These are phyloP conservation scores for Vulpes ferrilata DNA, from an alignment of 2,113 vertebrate species.

Conservation along the genomic window DNA sequence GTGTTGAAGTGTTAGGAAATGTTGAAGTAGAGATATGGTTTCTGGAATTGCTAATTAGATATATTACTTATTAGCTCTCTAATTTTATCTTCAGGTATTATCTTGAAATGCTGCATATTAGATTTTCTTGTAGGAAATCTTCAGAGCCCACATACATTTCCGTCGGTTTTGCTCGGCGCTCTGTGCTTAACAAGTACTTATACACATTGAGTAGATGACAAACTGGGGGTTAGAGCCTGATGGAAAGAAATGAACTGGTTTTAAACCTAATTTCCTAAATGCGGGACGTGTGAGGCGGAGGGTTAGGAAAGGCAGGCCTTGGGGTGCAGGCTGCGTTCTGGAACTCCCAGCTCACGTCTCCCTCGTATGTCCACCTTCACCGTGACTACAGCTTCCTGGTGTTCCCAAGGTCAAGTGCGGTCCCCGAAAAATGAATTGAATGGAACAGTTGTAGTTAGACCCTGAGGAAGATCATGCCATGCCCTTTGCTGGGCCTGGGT, in stretches of 20 bases:
- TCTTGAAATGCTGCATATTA: not conserved
- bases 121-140: not conserved
- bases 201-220: not conserved
- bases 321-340: too few species aligned
- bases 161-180: not conserved
- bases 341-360: too few species aligned
- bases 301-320: not conserved
- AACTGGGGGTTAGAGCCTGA: not conserved
- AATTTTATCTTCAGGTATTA: not conserved
- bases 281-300: not conserved
- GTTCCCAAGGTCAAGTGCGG: not conserved
- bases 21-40: not conserved
- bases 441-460: not conserved
- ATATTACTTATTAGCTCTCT: not conserved
- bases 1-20: not conserved
- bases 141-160: not conserved
- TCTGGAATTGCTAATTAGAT: not conserved
- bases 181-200: not conserved
- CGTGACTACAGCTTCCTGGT: not conserved
- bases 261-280: not conserved
- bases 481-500: not conserved
- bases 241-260: not conserved
- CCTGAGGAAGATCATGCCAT: not conserved
- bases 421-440: not conserved
- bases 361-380: not conserved